Conservation (phyloP, 1,140 invertebrate species). For the Colletes latitarsis region DNA sequence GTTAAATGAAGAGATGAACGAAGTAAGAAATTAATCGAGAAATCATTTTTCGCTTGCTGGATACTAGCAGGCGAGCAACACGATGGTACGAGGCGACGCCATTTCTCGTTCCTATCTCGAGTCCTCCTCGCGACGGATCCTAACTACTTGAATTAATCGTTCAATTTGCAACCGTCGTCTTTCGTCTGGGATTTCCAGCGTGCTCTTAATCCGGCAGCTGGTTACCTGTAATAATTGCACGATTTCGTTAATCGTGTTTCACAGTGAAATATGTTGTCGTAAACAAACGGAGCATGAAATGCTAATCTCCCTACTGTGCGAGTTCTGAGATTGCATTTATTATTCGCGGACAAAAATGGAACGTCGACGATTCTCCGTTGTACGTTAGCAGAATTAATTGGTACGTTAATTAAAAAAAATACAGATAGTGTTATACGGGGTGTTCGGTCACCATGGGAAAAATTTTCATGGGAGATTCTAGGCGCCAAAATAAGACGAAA, state of each 20-base stretch:
- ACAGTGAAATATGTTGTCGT: not conserved
- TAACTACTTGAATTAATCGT: conserved; percentile 1
- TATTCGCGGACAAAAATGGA: not conserved
- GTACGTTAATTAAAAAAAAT: too few relatives aligned
- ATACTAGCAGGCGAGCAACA: not conserved
- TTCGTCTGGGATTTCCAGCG: not conserved
- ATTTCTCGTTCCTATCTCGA: not conserved
- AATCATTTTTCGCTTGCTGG: not conserved
- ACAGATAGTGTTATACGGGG: too few relatives aligned
- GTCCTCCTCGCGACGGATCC: not conserved
- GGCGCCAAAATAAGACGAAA: too few relatives aligned
- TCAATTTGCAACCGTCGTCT: not conserved
- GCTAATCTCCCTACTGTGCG: not conserved
- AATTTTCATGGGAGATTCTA: too few relatives aligned
- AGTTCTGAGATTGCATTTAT: not conserved
- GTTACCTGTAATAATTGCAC: not conserved
- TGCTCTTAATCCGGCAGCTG: not conserved
- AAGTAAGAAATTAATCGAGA: not conserved
- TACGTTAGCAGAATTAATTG: too few relatives aligned
- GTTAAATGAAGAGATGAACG: not conserved
- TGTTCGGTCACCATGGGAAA: too few relatives aligned
- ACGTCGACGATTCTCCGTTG: not conserved
- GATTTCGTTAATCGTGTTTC: not conserved
- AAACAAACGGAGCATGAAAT: not conserved
- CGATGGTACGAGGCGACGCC: not conserved